These are phyloP conservation scores for Dusona sp. DNA, from an alignment of 2,888 invertebrate species.

Conservation along the genomic window DNA sequence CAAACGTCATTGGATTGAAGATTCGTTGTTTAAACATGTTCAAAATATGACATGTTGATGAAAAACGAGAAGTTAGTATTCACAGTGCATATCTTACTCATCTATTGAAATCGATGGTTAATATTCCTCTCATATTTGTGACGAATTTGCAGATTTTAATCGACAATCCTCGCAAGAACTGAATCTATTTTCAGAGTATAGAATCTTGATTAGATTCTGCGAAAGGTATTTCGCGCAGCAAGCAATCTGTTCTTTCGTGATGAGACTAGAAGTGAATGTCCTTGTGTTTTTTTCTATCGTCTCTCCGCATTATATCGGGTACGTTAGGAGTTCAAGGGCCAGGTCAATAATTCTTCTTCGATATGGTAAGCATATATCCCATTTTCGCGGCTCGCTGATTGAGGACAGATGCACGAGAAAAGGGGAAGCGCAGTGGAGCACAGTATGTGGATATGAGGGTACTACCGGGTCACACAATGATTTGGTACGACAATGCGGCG, in stretches of 20 bases:
- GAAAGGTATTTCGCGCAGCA: constrained; percentile 24
- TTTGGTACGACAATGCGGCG: constrained; percentile 77
- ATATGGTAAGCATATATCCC: constrained; percentile 76
- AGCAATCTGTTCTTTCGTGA: constrained; percentile 50
- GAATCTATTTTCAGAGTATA: background rate
- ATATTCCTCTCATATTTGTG: background rate
- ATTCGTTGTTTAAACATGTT: background rate
- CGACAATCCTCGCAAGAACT: background rate
- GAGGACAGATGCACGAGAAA: constrained; percentile 84
- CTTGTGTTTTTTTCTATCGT: constrained; percentile 25
- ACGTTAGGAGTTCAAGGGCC: constrained; percentile 51
- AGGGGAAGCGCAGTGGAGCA: constrained; percentile 79
- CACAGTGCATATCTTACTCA: too few species aligned
- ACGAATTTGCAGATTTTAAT: background rate
- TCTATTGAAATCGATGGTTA: background rate
- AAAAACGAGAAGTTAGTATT: background rate
- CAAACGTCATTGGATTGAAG: background rate
- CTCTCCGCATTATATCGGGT: constrained; percentile 33
- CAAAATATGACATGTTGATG: background rate
- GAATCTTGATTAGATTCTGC: background rate
- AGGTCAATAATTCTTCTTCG: constrained; percentile 78
- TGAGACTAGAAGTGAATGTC: constrained; percentile 56
- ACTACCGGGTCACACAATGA: constrained; percentile 79
- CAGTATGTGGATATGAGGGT: constrained; percentile 79
- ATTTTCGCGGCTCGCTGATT: constrained; percentile 83